A percentile compares a stretch with the other conserved stretches of the same genome.
phyloP scores from a whole-genome alignment of 2,888 invertebrate species.

The Lasioglossum figueresi region DNA sequence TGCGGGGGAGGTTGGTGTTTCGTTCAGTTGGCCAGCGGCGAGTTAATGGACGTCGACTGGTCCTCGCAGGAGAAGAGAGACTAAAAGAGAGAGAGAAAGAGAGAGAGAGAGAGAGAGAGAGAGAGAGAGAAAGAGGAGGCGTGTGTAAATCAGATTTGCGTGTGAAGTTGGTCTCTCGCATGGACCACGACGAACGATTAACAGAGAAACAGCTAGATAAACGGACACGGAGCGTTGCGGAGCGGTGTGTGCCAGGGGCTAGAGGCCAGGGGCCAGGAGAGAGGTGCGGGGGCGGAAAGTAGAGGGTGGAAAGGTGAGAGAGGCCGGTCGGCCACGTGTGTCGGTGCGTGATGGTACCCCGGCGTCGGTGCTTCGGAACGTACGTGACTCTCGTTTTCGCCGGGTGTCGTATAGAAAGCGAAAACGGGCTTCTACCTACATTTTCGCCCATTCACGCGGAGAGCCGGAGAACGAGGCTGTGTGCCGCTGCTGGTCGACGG shows the following conservation, averaged over 20 bases:
- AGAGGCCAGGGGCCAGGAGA: background rate
- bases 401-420: constrained; percentile 83
- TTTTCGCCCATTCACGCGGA: constrained; percentile 83
- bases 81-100: background rate
- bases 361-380: constrained; percentile 75
- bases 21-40: constrained; percentile 6
- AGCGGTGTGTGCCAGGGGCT: background rate
- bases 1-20: background rate
- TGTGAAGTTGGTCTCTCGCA: background rate
- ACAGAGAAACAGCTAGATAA: constrained; percentile 47
- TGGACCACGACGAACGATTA: constrained; percentile 13
- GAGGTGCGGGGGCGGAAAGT: constrained; percentile 4
- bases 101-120: background rate
- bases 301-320: constrained; percentile 57
- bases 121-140: background rate
- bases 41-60: background rate
- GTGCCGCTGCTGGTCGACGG: constrained; percentile 46
- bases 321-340: constrained; percentile 73
- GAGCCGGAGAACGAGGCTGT: constrained; percentile 68
- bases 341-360: constrained; percentile 70
- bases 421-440: constrained; percentile 83
- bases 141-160: constrained; percentile 13
- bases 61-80: background rate
- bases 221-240: background rate
- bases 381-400: constrained; percentile 83